Base-by-base conservation (phyloP, 1,140 invertebrate species). In the Dermatophagoides farinae region DNA sequence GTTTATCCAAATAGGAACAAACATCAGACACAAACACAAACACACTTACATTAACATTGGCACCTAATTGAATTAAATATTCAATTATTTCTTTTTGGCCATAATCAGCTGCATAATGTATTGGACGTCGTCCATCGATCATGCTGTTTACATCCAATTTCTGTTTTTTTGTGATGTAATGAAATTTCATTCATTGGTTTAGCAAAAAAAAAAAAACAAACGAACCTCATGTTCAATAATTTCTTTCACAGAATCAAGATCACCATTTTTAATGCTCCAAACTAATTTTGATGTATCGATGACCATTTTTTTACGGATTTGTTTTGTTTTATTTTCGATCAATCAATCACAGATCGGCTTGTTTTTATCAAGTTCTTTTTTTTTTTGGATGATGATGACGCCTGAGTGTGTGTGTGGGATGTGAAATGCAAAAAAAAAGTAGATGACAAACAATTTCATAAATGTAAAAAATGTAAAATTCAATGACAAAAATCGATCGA, bases 91-190 rank as follows among this genome's bases (percentile, higher is more conserved):
- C 85, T 55, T 75, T 77, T 72, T 96, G 90, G 0, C 90, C 90
- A 77, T 92, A 96, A 75, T 96, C 91, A 51, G 90, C 88, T 43
- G 90, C 90, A 77, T 89, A 89, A 71, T 88, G 82, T 60, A 91
- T 76, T 20, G 85, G 85, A 61, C 80, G 82, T 67, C 88, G 77
- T 46, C 87, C 86, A 73, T 90, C 85, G 53, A 91, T 85, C 68
- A 82, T 77, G 67, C 81, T 77, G 75, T 91, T 90, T 5, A 90
- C 78, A 75, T 90, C 81, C 66, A 87, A 80, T 72, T 80, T 79
- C 86, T 91, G 67, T 47, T 69, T 16, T 18, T 16, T 37, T 31
- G 60, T 16, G 20, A 47, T 11, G 10, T 11, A 11, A 43, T 43
- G 16, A 12, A 54, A 40, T 16, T 11, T 0, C 12, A 6, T 44